phyloP scores from a whole-genome alignment of 2,113 vertebrate genomes.

The Pseudopipra pipra region DNA sequence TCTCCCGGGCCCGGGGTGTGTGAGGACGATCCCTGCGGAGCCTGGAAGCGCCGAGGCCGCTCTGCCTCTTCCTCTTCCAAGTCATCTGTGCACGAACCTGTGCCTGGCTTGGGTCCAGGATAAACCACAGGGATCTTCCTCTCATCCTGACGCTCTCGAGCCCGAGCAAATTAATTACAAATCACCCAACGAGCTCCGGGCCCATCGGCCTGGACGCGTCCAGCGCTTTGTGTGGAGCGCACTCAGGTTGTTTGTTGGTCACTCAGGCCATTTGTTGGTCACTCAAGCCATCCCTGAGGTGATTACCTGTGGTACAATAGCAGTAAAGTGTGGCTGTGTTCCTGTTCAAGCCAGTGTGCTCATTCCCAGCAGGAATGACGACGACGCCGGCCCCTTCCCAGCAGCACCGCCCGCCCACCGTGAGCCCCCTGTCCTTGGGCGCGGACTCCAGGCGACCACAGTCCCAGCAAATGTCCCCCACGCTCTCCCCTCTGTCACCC shows the following conservation, averaged over 20 bases:
- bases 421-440: slow-evolving; percentile 84
- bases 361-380: slow-evolving; percentile 75
- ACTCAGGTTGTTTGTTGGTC: accelerated
- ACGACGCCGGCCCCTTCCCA: slow-evolving; percentile 79
- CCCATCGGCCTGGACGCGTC: accelerated
- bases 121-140: neutral
- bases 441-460: slow-evolving; percentile 83
- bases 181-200: neutral
- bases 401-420: slow-evolving; percentile 78
- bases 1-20: neutral
- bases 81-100: neutral
- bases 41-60: neutral
- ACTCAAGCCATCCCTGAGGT: accelerated
- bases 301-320: accelerated
- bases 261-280: accelerated
- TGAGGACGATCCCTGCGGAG: accelerated
- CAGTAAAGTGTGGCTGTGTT: accelerated
- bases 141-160: neutral
- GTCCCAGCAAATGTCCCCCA: slow-evolving; percentile 88
- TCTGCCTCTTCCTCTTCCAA: neutral
- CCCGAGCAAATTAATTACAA: neutral
- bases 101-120: neutral
- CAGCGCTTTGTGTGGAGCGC: neutral
- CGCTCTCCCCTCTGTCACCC: slow-evolving; percentile 85
- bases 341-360: neutral